A percentile compares a stretch with the other conserved stretches of the same genome.
Conservation (phyloP, 1,140 invertebrate genomes). For the Daktulosphaira vitifoliae region DNA sequence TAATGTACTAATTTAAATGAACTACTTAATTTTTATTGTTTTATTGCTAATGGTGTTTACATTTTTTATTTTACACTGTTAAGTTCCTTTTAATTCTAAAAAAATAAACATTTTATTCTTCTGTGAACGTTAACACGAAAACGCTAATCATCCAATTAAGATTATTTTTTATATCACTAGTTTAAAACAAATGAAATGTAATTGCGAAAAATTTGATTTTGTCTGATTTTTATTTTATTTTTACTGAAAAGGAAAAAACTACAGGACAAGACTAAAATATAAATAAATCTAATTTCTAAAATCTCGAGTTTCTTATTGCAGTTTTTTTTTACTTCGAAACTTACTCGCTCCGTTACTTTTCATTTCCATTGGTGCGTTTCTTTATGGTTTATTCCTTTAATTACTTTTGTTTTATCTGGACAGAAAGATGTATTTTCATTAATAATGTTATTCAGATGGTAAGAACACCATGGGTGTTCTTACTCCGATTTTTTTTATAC, state of each 20-base stretch:
- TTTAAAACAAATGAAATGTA: neutral
- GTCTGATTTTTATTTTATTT: neutral
- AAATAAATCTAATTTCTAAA: constrained; percentile 8
- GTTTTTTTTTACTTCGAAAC: neutral
- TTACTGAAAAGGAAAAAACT: neutral
- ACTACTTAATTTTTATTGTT: too few species aligned
- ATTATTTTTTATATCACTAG: too few species aligned
- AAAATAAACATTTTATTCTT: too few species aligned
- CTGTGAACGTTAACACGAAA: too few species aligned
- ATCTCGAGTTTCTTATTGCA: neutral
- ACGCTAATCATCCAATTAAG: too few species aligned
- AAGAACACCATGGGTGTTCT: too few species aligned
- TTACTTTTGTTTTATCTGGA: constrained; percentile 31
- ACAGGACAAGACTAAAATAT: neutral
- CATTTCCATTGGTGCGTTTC: neutral
- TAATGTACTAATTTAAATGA: too few species aligned
- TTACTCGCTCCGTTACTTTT: neutral
- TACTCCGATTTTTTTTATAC: too few species aligned
- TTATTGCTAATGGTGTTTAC: too few species aligned
- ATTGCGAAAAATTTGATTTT: constrained; percentile 9
- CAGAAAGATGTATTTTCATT: neutral
- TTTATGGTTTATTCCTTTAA: constrained; percentile 21
- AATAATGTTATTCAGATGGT: too few species aligned
- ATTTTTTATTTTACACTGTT: too few species aligned
- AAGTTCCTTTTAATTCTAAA: too few species aligned